These are phyloP conservation scores for Solenopsis invicta DNA, from an alignment of 1,140 invertebrate species.

Conservation along the genomic window DNA sequence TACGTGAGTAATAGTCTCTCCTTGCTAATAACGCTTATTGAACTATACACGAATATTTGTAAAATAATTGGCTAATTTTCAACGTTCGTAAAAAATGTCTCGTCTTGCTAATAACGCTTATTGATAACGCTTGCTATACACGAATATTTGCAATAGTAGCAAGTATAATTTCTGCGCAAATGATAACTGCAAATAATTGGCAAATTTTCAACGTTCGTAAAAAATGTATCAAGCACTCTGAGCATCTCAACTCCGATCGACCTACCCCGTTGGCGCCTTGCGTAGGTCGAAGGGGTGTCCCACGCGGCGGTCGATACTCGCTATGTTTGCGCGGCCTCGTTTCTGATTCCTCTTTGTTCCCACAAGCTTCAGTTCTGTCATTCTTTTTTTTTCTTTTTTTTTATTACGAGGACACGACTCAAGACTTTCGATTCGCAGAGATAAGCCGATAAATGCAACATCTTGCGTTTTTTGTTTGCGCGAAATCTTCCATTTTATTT, in stretches of 20 bases:
- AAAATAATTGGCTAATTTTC: constrained; percentile 6
- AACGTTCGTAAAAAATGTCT: constrained; percentile 2
- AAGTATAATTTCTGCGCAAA: neutral
- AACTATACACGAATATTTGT: neutral
- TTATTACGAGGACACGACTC: neutral
- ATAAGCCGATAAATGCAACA: neutral
- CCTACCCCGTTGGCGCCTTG: constrained; percentile 15
- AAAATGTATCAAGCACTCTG: constrained; percentile 12
- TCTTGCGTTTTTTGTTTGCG: neutral
- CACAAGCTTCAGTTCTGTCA: constrained; percentile 11
- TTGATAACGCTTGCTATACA: no score
- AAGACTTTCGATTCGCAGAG: neutral
- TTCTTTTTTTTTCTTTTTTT: constrained; percentile 34
- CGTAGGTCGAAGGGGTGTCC: constrained; percentile 31
- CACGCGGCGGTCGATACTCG: constrained; percentile 64
- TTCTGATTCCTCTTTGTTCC: constrained; percentile 49
- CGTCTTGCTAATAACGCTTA: no score
- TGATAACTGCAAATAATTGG: neutral
- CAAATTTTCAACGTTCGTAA: constrained; percentile 8
- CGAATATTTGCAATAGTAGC: neutral
- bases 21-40: neutral
- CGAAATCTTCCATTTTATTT: neutral
- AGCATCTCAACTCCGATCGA: constrained; percentile 9
- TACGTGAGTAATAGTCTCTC: no score
- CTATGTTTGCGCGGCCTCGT: constrained; percentile 63